Percentiles rank a stretch among this genome's conserved stretches.
phyloP scores from a whole-genome alignment of 2,888 invertebrate species.

The Tridacna gigas region DNA sequence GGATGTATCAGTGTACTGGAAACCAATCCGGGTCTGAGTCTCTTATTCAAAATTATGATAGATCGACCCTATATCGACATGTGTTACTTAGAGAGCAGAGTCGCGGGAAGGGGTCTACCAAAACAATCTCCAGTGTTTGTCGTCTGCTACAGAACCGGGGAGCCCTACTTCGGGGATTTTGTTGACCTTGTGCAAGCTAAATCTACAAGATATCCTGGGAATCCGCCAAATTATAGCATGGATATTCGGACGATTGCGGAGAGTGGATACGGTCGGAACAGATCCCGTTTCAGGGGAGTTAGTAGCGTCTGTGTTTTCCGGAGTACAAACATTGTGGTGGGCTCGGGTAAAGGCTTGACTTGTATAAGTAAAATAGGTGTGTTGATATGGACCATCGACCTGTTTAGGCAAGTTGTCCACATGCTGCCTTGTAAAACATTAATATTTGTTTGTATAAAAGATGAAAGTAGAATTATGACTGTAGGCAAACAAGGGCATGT shows the following conservation, averaged over 20 bases:
- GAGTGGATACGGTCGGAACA: constrained; percentile 42
- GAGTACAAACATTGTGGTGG: constrained; percentile 41
- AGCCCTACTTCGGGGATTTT: constrained; percentile 29
- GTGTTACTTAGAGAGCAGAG: constrained; percentile 49
- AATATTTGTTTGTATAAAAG: constrained; percentile 38
- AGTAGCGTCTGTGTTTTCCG: constrained; percentile 39
- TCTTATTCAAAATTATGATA: constrained; percentile 43
- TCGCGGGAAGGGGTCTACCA: constrained; percentile 35
- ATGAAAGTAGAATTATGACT: constrained; percentile 44
- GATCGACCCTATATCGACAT: constrained; percentile 40
- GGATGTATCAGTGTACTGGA: constrained; percentile 52
- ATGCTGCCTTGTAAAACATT: constrained; percentile 41
- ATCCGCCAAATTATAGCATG: constrained; percentile 42
- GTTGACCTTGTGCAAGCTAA: constrained; percentile 54
- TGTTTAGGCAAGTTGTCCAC: constrained; percentile 35
- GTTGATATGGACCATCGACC: constrained; percentile 56
- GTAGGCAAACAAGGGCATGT: constrained; percentile 57
- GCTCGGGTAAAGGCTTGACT: constrained; percentile 47
- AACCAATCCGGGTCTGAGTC: constrained; percentile 38
- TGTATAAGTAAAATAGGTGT: constrained; percentile 53
- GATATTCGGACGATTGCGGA: constrained; percentile 45
- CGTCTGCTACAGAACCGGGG: constrained; percentile 42
- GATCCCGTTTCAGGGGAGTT: constrained; percentile 46
- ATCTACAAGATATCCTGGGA: constrained; percentile 48
- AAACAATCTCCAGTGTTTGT: constrained; percentile 52